Percentiles rank a stretch among this genome's conserved stretches.
phyloP scores from a whole-genome alignment of 2,113 vertebrate genomes.

The Synodontis membranacea region DNA sequence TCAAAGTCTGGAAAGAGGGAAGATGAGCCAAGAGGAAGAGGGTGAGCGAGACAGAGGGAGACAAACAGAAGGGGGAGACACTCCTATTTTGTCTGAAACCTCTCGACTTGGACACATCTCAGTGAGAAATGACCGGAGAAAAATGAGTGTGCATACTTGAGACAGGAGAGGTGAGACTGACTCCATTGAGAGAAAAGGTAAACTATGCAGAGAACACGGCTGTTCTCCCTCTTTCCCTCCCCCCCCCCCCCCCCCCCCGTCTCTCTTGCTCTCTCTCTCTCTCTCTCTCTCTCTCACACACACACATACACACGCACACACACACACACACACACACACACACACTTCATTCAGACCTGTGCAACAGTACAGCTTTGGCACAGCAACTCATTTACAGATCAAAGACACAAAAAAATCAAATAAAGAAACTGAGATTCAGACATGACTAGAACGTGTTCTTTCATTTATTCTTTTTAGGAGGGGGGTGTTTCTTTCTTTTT shows the following conservation, averaged over 20 bases:
- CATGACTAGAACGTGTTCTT: conserved; percentile 22
- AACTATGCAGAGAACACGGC: conserved; percentile 35
- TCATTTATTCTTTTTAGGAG: conserved; percentile 10
- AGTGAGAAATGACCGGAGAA: conserved; percentile 45
- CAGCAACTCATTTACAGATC: conserved; percentile 9
- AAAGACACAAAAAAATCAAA: conserved; percentile 2
- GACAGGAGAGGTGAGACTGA: conserved; percentile 36
- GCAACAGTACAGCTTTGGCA: conserved; percentile 10
- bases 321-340: conserved; percentile 11
- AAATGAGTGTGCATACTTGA: conserved; percentile 40
- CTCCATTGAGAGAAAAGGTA: conserved; percentile 52
- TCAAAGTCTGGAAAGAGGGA: conserved; percentile 58
- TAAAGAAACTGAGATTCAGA: conserved; percentile 3
- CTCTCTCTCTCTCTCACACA: not conserved
- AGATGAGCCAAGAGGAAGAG: conserved; percentile 56
- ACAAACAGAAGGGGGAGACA: conserved; percentile 51
- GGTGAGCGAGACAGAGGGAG: conserved; percentile 41
- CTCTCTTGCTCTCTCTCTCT: not conserved
- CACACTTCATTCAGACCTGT: conserved; percentile 25
- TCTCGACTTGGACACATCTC: conserved; percentile 39
- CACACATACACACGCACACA: not conserved
- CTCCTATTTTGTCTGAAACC: conserved; percentile 54
- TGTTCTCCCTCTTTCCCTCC: not conserved
- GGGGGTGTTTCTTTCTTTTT: not conserved
- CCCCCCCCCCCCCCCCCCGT: not conserved